Conservation (phyloP, 2,888 invertebrate genomes). For the Lithosia quadra region DNA sequence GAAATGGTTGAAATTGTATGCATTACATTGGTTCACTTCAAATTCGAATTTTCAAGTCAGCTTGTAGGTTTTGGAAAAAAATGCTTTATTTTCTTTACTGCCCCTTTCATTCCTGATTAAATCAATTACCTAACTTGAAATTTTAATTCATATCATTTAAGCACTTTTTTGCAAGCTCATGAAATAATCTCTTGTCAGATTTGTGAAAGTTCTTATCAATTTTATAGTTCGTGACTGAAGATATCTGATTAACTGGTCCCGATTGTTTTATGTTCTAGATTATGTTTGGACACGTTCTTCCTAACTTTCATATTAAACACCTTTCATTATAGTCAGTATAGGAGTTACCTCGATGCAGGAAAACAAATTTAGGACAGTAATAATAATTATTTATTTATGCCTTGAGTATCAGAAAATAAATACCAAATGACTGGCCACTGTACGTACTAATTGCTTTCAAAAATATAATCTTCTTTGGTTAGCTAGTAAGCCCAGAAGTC, state of each 20-base stretch:
- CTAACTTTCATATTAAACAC: background rate
- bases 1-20: background rate
- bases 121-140: constrained; percentile 3
- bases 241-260: background rate
- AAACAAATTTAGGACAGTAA: too few relatives aligned
- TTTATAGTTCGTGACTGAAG: background rate
- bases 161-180: background rate
- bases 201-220: constrained; percentile 9
- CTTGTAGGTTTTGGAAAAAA: background rate
- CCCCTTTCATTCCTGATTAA: background rate
- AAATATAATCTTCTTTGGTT: constrained; percentile 15
- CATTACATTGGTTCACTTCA: background rate
- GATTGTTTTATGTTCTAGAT: background rate
- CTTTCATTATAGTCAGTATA: too few relatives aligned
- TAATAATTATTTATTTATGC: too few relatives aligned
- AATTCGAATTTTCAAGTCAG: background rate
- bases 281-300: background rate
- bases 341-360: too few relatives aligned
- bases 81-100: background rate
- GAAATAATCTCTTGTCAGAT: background rate
- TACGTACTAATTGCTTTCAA: constrained; percentile 31
- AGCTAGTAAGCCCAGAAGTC: constrained; percentile 24
- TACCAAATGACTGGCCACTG: background rate
- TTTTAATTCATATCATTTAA: background rate
- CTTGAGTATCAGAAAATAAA: background rate